Base-by-base conservation (phyloP, 2,888 invertebrate species). In the Tromatobia lineatoria region DNA sequence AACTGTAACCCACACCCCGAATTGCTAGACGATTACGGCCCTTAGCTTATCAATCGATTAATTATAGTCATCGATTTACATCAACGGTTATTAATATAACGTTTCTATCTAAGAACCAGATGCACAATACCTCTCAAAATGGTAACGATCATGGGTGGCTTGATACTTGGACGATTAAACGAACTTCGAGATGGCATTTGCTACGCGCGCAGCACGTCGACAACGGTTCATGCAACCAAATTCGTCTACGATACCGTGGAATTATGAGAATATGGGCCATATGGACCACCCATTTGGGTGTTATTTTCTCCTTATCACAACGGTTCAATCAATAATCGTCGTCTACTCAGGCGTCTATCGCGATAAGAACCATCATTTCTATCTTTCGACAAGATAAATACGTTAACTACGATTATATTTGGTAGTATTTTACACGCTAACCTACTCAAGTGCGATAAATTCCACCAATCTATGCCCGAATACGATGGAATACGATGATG, bases 1-100 rank as follows among this genome's bases (percentile, higher is more conserved):
- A 96, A 95, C 98, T 98, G 95, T 88, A 95, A 94, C 92, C 91
- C 92, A 92, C 87, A 88, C 88, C 89, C 82, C 82, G 79, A 85
- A 79, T 77, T 75, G 75, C 64, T 64, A 64, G 64, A 88, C 90
- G 88, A 91, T 83, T 88, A 76, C 59, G 83, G 61, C 83, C 61
- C 86, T 80, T 74, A 61, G 85, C 84, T 85, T 82, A 34, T 29
- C n/a, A 80, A 85, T 7, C 45, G 61, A 74, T 23, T 42, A 45
- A 23, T 45, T 0, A 66, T 64, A 15, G 45, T 23, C 42, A 71
- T 76, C 29, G 52, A 38, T 74, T 25, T 71, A 45, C 8, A n/a
- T 25, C 23, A 50, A 25, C 70, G 25, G 47, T 71, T 82, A 54
- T 59, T 59, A 77, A 76, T 80, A 88, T 88, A 38, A 38, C 38